Conservation (phyloP, 2,113 vertebrate genomes). For the Syngnathoides biaculeatus region DNA sequence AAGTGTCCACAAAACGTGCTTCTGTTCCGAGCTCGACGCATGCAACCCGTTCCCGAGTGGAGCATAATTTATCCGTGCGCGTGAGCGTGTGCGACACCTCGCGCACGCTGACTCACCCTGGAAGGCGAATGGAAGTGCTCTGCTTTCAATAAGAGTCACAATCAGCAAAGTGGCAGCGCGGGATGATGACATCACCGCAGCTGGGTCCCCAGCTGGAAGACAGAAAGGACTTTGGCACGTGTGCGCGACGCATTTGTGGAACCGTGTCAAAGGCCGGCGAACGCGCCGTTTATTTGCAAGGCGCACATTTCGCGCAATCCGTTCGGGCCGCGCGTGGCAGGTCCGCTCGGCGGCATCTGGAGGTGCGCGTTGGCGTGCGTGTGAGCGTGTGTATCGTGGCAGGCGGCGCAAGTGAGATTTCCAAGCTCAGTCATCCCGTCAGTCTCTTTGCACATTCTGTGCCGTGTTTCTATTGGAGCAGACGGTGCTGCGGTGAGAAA, state of each 20-base stretch:
- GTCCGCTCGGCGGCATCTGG: constrained; percentile 26
- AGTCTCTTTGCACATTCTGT: constrained; percentile 64
- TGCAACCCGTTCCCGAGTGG: not conserved
- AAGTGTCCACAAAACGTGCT: too few relatives aligned
- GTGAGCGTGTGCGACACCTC: constrained; percentile 11
- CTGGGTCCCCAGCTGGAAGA: constrained; percentile 76
- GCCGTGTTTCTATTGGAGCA: constrained; percentile 68
- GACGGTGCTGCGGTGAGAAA: constrained; percentile 69
- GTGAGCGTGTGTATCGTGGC: constrained; percentile 36
- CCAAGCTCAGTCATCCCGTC: constrained; percentile 65
- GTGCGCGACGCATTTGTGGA: constrained; percentile 40
- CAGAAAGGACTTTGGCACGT: constrained; percentile 67
- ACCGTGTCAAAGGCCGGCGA: constrained; percentile 40
- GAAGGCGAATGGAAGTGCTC: constrained; percentile 74
- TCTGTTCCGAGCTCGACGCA: not conserved
- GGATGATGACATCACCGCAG: constrained; percentile 78
- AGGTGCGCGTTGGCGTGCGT: constrained; percentile 27
- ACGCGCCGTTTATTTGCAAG: constrained; percentile 61
- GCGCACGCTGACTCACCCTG: constrained; percentile 52
- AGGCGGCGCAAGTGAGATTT: constrained; percentile 60
- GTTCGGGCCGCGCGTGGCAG: constrained; percentile 41
- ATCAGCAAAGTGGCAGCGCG: constrained; percentile 78
- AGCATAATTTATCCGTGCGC: too few relatives aligned
- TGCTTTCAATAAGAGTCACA: constrained; percentile 79
- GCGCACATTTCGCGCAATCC: constrained; percentile 57